phyloP scores from a whole-genome alignment of 1,140 invertebrate species.

The Aphelinus atriplicis region DNA sequence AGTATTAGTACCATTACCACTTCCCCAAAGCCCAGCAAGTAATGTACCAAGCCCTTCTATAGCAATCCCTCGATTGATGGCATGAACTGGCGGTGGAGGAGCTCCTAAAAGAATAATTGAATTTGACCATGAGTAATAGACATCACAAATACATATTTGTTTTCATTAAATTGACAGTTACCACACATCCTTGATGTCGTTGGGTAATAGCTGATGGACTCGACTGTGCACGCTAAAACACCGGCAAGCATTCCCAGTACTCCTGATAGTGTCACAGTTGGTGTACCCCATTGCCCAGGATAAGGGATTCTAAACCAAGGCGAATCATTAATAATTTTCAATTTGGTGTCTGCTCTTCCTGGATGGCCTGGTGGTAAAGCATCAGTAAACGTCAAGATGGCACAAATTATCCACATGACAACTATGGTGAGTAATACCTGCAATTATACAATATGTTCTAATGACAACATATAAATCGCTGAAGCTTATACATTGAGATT shows the following conservation, averaged over 20 bases:
- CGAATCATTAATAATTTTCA: conserved; percentile 77
- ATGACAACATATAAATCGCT: no score
- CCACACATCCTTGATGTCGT: conserved; percentile 85
- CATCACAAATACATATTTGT: conserved; percentile 1
- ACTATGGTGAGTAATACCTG: conserved; percentile 84
- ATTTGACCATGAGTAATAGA: neutral
- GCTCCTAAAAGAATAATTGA: conserved; percentile 67
- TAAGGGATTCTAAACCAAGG: conserved; percentile 88
- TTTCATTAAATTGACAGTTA: conserved; percentile 54
- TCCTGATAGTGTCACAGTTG: conserved; percentile 78
- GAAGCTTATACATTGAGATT: no score
- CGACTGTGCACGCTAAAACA: conserved; percentile 84
- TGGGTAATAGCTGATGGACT: conserved; percentile 90
- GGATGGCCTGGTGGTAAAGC: conserved; percentile 75
- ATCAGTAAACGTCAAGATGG: conserved; percentile 76
- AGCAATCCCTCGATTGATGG: conserved; percentile 86
- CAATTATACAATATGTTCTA: neutral
- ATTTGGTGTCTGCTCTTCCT: conserved; percentile 81
- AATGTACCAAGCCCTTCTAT: conserved; percentile 86
- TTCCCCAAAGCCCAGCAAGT: conserved; percentile 84
- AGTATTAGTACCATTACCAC: conserved; percentile 87
- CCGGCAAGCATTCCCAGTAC: conserved; percentile 87
- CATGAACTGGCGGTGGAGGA: conserved; percentile 83
- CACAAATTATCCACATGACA: conserved; percentile 83
- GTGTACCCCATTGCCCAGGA: conserved; percentile 88